A percentile compares a stretch with the other conserved stretches of the same genome.
Evolutionary conservation across 1,140 invertebrate species (phyloP).

Genomic region (Mesaphorura yosii): DNA sequence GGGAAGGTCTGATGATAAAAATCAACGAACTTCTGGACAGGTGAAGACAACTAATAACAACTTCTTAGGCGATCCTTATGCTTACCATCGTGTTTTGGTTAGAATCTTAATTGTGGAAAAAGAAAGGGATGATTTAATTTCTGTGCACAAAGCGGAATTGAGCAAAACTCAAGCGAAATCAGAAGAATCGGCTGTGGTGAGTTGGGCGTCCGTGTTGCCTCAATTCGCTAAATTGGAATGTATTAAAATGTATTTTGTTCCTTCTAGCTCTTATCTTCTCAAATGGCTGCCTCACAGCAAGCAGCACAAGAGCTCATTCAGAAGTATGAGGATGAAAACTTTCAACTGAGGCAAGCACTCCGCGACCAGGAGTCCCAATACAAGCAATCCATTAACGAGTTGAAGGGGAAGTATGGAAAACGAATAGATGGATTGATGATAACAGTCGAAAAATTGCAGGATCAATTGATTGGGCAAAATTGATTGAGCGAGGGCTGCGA

Average conservation of each 20-base stretch:
- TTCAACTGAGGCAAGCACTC: neutral
- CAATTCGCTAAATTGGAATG: neutral
- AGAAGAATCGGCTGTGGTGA: neutral
- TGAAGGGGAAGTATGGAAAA: neutral
- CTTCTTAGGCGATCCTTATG: too few relatives aligned
- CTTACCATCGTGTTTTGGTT: neutral
- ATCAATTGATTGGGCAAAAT: neutral
- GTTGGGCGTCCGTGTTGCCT: neutral
- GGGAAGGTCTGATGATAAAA: neutral
- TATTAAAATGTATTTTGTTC: neutral
- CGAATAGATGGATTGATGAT: neutral
- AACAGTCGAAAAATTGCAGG: constrained; percentile 8
- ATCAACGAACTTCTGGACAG: neutral
- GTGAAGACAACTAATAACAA: too few relatives aligned
- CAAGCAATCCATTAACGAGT: neutral
- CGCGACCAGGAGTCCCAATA: neutral
- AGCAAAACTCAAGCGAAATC: neutral
- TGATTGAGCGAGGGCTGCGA: too few relatives aligned
- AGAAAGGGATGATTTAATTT: neutral
- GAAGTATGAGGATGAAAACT: neutral
- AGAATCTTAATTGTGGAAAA: neutral
- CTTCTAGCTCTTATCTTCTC: neutral
- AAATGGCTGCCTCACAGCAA: neutral
- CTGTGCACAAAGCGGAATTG: neutral
- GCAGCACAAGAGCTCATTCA: neutral